These are phyloP conservation scores for Hirtodrosophila cameraria DNA, from an alignment of 2,888 invertebrate genomes.

Conservation along the genomic window DNA sequence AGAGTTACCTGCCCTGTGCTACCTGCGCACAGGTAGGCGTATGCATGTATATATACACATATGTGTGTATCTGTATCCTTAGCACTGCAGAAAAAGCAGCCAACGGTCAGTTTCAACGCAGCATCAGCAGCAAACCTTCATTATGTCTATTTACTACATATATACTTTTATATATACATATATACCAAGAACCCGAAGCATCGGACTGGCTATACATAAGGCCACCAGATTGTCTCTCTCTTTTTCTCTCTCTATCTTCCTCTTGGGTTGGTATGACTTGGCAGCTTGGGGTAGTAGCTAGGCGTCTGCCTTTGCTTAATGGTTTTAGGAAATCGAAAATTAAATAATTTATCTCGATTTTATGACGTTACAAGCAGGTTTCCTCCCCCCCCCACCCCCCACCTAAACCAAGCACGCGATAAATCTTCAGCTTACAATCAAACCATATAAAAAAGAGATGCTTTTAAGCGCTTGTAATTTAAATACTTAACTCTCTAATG, in stretches of 20 bases:
- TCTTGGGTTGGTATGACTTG: slow-evolving; percentile 56
- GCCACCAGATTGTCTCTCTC: slow-evolving; percentile 8
- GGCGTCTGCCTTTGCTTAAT: slow-evolving; percentile 69
- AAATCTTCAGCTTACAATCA: slow-evolving; percentile 71
- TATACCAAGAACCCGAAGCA: slow-evolving; percentile 13
- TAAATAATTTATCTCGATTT: slow-evolving; percentile 78
- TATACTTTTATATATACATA: background rate
- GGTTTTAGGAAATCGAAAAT: slow-evolving; percentile 79
- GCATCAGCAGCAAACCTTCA: slow-evolving; percentile 48
- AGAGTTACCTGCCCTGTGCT: slow-evolving; percentile 68
- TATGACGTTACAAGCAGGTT: slow-evolving; percentile 76
- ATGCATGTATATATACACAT: slow-evolving; percentile 45
- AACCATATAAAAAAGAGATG: slow-evolving; percentile 45
- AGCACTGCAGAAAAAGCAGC: slow-evolving; percentile 43
- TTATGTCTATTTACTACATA: slow-evolving; percentile 36
- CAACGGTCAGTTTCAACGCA: slow-evolving; percentile 60
- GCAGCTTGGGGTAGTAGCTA: slow-evolving; percentile 67
- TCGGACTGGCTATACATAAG: slow-evolving; percentile 37
- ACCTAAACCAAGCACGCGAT: slow-evolving; percentile 49
- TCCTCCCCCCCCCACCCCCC: slow-evolving; percentile 34
- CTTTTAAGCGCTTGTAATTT: slow-evolving; percentile 44
- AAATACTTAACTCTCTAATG: slow-evolving; percentile 50
- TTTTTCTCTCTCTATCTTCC: slow-evolving; percentile 2
- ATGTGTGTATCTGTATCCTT: slow-evolving; percentile 46
- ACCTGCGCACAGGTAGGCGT: slow-evolving; percentile 77